Evolutionary conservation across 2,888 invertebrate species (phyloP), one percentile per base, ranked within the genome.

Genomic region (Bombylius discolor): DNA sequence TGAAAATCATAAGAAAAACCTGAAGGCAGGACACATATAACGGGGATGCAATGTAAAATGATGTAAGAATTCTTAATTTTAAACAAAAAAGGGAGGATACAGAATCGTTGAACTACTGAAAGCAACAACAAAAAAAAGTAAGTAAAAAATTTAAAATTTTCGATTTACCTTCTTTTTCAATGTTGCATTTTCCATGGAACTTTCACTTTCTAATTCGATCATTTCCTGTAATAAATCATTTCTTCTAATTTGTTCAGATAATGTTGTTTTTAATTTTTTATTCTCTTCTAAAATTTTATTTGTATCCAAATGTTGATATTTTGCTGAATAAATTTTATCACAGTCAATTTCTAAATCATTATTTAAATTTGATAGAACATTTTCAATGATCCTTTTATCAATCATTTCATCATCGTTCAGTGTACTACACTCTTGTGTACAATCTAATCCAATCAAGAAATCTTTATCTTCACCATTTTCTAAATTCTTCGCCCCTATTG

Each of bases 201-300:
- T 60, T 47, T 56, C 59, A 47, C 59, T 59, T 51, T 61, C 61
- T 13, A 61, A 48, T 57, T 62, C 61, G 31, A 62, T 60, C 58
- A 62, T 61, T 53, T 61, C 61, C 32, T 61, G 59, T 36, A 62
- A 55, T 42, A 62, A 54, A 52, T 62, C 57, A 52, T 61, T 62
- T 39, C 61, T 52, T 52, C 55, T 49, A 14, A 54, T 57, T 51
- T 62, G 61, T 49, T 62, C 62, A 0, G 56, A 51, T 12, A 62
- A 33, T 46, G 59, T 61, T n/a, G 56, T 47, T 49, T 62, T 62
- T 23, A 62, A 49, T 53, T 59, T 56, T 14, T 56, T 31, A 56
- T 62, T 62, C 47, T 62, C 62, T 39, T 59, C 60, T 2, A 58
- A 14, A 34, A 62, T 53, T 56, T 60, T 62, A 33, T 54, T 52